Evolutionary conservation across 2,797 vertebrate genomes (phyloP), one percentile per base, ranked within the genome.

Genomic region (Monodelphis domestica): DNA sequence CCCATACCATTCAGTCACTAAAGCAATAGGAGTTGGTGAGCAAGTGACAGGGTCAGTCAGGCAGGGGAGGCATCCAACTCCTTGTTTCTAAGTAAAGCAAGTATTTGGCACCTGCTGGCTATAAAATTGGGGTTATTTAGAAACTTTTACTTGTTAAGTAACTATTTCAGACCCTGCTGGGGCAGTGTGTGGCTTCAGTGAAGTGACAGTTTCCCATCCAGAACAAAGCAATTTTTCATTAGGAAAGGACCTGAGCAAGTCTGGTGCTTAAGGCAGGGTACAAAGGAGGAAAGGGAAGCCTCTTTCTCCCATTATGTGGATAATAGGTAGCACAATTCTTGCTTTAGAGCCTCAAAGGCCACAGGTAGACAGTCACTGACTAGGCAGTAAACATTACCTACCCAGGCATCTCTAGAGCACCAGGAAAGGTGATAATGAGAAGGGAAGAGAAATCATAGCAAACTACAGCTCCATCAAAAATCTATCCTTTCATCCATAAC

Each of bases 1-100:
- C 96, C 90, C 91, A 92, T 54, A 87, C 38, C 54, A 54, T 92
- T 90, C 78, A 94, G 91, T 94, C 51, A 21, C 94, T 89, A 38
- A 94, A 63, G 57, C 91, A 38, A 93, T 84, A 54, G 89, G 92
- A 63, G 29, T 11, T 53, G 51, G 89, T 0, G 54, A 93, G 91
- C 89, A 56, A 88, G 21, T 91, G 87, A 91, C 51, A n/a, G n/a
- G n/a, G 17, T 45, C 92, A 91, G 87, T 87, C 55, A 1, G 87
- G n/a, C 55, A 78, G 95, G 89, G 50, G 63, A 70, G 92, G 95
- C 91, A 54, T 29, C 5, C n/a, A 45, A 84, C 53, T 0, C 0
- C 91, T 56, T 51, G 50, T 15, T 88, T 54, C 92, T 88, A 30
- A 9, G 51, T 38, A 15, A 70, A 11, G 87, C 89, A 45, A 78